Evolutionary conservation across 2,797 vertebrate genomes (phyloP).

Genomic region (Gadopsis marmoratus): DNA sequence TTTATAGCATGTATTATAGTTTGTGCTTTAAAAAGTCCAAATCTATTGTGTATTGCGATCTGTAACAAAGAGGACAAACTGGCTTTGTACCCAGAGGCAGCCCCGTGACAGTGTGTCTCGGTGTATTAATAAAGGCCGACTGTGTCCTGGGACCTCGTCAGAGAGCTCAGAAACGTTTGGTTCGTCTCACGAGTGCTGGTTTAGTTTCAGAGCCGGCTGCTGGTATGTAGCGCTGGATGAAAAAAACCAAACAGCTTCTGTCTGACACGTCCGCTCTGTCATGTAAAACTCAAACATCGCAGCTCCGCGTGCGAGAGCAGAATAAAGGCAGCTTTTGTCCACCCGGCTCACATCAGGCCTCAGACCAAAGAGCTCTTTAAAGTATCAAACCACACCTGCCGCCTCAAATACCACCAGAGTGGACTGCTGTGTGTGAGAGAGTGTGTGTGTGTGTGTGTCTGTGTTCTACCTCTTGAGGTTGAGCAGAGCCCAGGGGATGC

Average conservation of each 20-base stretch:
- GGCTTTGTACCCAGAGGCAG: neutral
- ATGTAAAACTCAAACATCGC: conserved; percentile 46
- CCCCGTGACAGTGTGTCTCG: conserved; percentile 18
- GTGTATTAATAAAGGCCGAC: conserved; percentile 31
- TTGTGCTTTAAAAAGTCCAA: neutral
- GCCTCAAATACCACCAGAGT: conserved; percentile 36
- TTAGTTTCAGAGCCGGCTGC: conserved; percentile 23
- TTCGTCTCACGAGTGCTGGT: conserved; percentile 17
- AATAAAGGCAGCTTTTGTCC: conserved; percentile 37
- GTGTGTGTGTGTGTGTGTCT: conserved; percentile 13
- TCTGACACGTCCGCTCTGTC: conserved; percentile 36
- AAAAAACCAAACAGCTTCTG: conserved; percentile 30
- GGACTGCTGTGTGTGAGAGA: conserved; percentile 26
- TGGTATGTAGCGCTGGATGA: neutral
- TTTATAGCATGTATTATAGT: neutral
- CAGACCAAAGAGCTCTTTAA: conserved; percentile 56
- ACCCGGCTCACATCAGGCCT: conserved; percentile 11
- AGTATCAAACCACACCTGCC: conserved; percentile 45
- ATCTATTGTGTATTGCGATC: neutral
- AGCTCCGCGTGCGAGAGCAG: neutral
- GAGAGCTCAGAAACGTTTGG: conserved; percentile 16
- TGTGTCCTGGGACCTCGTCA: conserved; percentile 37
- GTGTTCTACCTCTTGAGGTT: conserved; percentile 97
- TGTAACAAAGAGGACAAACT: neutral
- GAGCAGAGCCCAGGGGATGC: conserved; percentile 97